phyloP scores from a whole-genome alignment of 2,797 vertebrate species.

The Nannoperca obscura region DNA sequence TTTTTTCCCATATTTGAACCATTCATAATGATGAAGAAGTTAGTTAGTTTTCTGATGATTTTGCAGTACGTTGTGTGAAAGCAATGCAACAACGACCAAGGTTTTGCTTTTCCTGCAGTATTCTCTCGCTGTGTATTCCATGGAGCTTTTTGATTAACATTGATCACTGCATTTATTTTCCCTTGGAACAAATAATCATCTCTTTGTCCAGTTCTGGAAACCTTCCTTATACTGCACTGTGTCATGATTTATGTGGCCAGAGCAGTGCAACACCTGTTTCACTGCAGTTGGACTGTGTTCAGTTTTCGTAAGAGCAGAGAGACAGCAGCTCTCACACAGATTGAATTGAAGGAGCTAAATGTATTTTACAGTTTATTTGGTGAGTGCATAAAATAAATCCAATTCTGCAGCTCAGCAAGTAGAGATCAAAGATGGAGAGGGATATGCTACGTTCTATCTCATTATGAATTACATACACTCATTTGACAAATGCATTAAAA shows the following conservation, averaged over 20 bases:
- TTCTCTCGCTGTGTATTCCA: neutral
- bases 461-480: constrained; percentile 2
- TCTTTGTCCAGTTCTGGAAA: constrained; percentile 38
- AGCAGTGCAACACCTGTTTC: constrained; percentile 73
- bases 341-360: constrained; percentile 78
- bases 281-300: constrained; percentile 68
- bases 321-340: constrained; percentile 79
- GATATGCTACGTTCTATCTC: constrained; percentile 17
- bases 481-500: constrained; percentile 18
- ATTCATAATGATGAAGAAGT: neutral
- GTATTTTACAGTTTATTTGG: constrained; percentile 77
- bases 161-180: neutral
- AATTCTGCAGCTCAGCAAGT: constrained; percentile 59
- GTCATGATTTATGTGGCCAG: constrained; percentile 59
- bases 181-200: constrained; percentile 27
- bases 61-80: constrained; percentile 14
- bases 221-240: constrained; percentile 19
- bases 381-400: constrained; percentile 76
- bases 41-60: constrained; percentile 12
- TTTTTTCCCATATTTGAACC: neutral
- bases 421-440: constrained; percentile 39
- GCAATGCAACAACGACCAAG: constrained; percentile 2
- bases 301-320: constrained; percentile 53
- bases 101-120: constrained; percentile 9
- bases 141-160: constrained; percentile 12